These are phyloP conservation scores for Paguma larvata DNA, from an alignment of 2,797 vertebrate species.

Conservation along the genomic window DNA sequence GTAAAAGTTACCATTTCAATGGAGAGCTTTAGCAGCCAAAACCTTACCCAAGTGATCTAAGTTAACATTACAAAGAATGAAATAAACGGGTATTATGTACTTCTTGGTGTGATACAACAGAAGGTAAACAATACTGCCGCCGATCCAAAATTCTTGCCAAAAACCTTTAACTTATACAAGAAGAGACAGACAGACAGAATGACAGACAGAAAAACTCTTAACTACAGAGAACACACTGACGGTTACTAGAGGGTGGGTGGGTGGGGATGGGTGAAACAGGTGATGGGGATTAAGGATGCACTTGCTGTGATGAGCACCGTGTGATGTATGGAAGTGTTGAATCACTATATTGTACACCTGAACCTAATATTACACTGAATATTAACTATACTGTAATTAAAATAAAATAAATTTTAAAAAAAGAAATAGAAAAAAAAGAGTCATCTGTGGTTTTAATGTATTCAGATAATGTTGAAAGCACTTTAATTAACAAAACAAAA, in stretches of 20 bases:
- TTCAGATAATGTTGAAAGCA: neutral
- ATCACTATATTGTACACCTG: neutral
- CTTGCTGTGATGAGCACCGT: too few species aligned
- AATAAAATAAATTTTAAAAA: neutral
- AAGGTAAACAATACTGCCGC: neutral
- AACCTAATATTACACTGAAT: neutral
- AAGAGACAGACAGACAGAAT: neutral
- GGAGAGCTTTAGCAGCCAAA: neutral
- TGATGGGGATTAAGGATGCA: neutral
- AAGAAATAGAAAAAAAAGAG: neutral
- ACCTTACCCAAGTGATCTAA: neutral
- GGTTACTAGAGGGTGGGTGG: neutral
- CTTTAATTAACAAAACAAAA: neutral
- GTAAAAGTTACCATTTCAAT: neutral
- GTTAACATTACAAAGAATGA: neutral
- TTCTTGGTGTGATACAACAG: neutral
- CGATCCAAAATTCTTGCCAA: neutral
- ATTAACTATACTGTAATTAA: neutral
- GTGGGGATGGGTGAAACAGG: too few species aligned
- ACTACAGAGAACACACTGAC: neutral
- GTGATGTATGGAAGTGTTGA: neutral
- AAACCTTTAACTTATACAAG: neutral
- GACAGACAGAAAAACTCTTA: neutral
- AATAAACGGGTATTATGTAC: neutral
- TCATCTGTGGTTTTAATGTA: neutral